Conservation (phyloP, 64 coral and sea anemone species). For the Pocillopora damicornis region DNA sequence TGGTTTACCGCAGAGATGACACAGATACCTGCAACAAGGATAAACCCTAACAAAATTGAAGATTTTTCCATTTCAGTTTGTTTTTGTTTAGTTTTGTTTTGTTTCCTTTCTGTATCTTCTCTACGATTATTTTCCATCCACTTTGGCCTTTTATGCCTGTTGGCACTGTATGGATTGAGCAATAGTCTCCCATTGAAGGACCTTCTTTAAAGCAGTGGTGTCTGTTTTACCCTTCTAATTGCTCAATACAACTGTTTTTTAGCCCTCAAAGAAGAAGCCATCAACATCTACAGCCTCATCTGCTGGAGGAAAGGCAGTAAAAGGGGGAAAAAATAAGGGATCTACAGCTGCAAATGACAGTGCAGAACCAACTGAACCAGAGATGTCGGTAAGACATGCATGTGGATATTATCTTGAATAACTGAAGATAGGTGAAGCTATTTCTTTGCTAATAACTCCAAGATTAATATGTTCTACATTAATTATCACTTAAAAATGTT, state of each 20-base stretch:
- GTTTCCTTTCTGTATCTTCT: no score
- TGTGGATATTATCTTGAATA: no score
- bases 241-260: background rate
- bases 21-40: no score
- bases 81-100: no score
- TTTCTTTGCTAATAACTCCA: background rate
- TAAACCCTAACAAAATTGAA: no score
- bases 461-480: background rate
- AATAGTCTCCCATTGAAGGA: no score
- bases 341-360: constrained; percentile 49
- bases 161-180: no score
- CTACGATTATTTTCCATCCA: no score
- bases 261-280: constrained; percentile 80
- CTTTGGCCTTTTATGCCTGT: no score
- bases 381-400: constrained; percentile 82
- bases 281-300: constrained; percentile 1
- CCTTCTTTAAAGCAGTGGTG: no score
- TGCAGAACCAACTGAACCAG: constrained; percentile 75
- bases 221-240: background rate
- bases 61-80: no score
- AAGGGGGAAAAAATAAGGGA: constrained; percentile 28
- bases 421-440: background rate
- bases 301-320: constrained; percentile 46
- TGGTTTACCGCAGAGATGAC: no score
- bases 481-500: background rate